Base-by-base conservation (phyloP, 2,797 vertebrate species). In the Rhinichthys osculus region DNA sequence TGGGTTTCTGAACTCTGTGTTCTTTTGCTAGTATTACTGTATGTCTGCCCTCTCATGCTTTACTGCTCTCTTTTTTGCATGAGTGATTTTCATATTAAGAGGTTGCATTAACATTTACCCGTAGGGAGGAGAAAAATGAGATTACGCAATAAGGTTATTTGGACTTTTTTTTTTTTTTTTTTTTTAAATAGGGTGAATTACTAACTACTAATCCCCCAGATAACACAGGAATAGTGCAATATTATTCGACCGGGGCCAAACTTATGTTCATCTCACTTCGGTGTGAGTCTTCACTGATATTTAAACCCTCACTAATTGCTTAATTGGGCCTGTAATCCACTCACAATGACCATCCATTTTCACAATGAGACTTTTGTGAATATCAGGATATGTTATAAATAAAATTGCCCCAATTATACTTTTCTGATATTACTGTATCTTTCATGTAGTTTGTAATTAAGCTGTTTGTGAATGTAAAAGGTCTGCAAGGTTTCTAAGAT, bases 21-120 rank as follows among this genome's bases (percentile, higher is more conserved):
- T 50, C n/a, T 40, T 69, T 81, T 33, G 27, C 11, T 81, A 69
- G 47, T 35, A 69, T n/a, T 27, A 33, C 42, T 70, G n/a, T 30
- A 72, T 62, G 76, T 52, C 79, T 74, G 23, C 30, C 70, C 30
- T 62, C 78, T 80, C 23, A 76, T 52, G 71, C 85, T 74, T 44
- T 54, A 69, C 42, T 69, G 85, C 19, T 76, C 59, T 42, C 35
- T 50, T 74, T 80, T 40, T 52, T 82, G 72, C 71, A 73, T 69
- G 71, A 81, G 73, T 57, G 59, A 69, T 71, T 7, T 5, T 59
- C 19, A 40, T 35, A 66, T 69, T 69, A 35, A 72, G 16, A 40
- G 16, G 23, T 30, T 57, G 23, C 13, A 71, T 52, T 71, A 77
- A 44, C 62, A 69, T 77, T 70, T 40, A 78, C 30, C 52, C 64